phyloP scores from a whole-genome alignment of 2,888 invertebrate species.

The Pachymerium ferrugineum region DNA sequence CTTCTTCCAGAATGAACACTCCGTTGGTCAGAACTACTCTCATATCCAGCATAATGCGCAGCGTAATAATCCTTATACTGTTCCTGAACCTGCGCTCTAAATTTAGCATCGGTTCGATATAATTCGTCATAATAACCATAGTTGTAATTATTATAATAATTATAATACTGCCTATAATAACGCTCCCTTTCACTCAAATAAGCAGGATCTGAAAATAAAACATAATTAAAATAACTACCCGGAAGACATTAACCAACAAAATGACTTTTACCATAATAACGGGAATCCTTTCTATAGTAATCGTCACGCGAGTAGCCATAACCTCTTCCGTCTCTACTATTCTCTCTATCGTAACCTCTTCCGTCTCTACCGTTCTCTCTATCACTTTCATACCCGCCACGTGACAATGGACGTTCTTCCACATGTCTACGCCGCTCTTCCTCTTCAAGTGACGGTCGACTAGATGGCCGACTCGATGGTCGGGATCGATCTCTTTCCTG shows the following conservation, averaged over 20 bases:
- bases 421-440: conserved; percentile 30
- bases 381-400: conserved; percentile 36
- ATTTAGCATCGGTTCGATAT: conserved; percentile 70
- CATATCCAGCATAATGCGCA: conserved; percentile 47
- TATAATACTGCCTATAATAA: conserved; percentile 34
- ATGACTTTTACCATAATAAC: conserved; percentile 30
- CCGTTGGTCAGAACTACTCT: conserved; percentile 57
- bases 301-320: conserved; percentile 31
- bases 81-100: conserved; percentile 58
- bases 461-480: conserved; percentile 37
- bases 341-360: conserved; percentile 36
- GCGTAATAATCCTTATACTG: conserved; percentile 38
- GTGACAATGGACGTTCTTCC: conserved; percentile 36
- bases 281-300: conserved; percentile 35
- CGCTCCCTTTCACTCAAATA: conserved; percentile 28
- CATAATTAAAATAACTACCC: background rate
- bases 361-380: conserved; percentile 21
- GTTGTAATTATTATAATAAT: conserved; percentile 54
- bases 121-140: conserved; percentile 73
- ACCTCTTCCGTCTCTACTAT: background rate
- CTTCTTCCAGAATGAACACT: conserved; percentile 79
- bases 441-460: conserved; percentile 35
- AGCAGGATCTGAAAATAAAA: conserved; percentile 2
- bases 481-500: conserved; percentile 38
- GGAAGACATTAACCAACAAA: background rate